phyloP scores from a whole-genome alignment of 2,797 vertebrate genomes.

The Rhadinocentrus ornatus region DNA sequence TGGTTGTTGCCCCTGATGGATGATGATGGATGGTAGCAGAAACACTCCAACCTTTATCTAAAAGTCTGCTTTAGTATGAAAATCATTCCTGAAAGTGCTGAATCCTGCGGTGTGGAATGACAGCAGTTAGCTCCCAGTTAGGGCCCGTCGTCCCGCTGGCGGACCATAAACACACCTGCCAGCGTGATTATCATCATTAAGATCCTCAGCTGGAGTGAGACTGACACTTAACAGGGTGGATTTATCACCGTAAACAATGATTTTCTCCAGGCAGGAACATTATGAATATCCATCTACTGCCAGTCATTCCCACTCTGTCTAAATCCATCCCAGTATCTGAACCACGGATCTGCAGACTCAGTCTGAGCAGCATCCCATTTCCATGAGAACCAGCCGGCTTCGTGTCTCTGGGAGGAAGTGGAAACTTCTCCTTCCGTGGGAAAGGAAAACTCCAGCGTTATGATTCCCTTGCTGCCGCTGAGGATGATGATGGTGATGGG shows the following conservation, averaged over 20 bases:
- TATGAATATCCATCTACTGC: constrained; percentile 6
- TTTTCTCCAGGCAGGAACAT: constrained; percentile 8
- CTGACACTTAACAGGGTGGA: constrained; percentile 6
- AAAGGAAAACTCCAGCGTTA: constrained; percentile 62
- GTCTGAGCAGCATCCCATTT: constrained; percentile 28
- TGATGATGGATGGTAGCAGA: neutral
- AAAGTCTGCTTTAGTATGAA: too few species aligned
- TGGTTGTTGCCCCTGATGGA: neutral
- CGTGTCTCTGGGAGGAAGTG: constrained; percentile 47
- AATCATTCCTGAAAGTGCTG: too few species aligned
- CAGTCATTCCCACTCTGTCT: constrained; percentile 23
- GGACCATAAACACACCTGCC: constrained; percentile 12
- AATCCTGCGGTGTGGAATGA: neutral
- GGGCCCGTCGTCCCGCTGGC: neutral
- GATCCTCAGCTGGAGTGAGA: constrained; percentile 1
- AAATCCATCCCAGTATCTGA: constrained; percentile 44
- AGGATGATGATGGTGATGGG: constrained; percentile 6
- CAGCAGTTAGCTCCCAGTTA: constrained; percentile 2
- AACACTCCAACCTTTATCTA: neutral
- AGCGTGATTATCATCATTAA: neutral
- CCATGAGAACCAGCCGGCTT: constrained; percentile 59
- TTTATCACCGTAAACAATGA: neutral
- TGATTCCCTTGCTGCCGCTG: neutral
- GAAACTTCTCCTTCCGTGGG: constrained; percentile 63
- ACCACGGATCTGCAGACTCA: constrained; percentile 35